Evolutionary conservation across 2,797 vertebrate species (phyloP).

Genomic region (Amphiprion clarkii): DNA sequence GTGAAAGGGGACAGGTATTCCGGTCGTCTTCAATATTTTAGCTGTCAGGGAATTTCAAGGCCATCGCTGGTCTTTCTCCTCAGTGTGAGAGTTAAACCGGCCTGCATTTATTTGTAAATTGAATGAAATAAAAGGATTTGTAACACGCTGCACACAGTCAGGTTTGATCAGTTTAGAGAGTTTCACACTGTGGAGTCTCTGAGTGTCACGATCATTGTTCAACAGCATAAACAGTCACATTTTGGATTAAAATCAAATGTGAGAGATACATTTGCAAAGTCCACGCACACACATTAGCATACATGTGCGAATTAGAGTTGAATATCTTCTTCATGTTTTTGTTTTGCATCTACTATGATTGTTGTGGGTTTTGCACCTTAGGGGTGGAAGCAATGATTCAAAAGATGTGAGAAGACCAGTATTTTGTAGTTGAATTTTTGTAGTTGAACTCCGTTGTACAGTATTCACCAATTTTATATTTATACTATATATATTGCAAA

Average conservation of each 20-base stretch:
- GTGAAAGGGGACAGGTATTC: not conserved
- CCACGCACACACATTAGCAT: too few species aligned
- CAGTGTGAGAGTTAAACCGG: not conserved
- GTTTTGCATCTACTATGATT: too few species aligned
- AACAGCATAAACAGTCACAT: slow-evolving; percentile 1
- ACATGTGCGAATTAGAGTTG: too few species aligned
- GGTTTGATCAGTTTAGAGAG: slow-evolving; percentile 13
- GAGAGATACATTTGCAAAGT: not conserved
- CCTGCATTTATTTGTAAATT: slow-evolving; percentile 19
- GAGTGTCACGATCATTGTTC: not conserved
- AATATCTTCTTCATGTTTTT: too few species aligned
- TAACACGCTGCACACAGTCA: not conserved
- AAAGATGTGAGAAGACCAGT: too few species aligned
- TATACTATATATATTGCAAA: too few species aligned
- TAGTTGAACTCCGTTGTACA: too few species aligned
- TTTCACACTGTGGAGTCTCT: slow-evolving; percentile 13
- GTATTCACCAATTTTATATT: too few species aligned
- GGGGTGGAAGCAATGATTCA: too few species aligned
- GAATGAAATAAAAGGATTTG: not conserved
- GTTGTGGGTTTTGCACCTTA: too few species aligned
- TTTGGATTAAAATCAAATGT: too few species aligned
- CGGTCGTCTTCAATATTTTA: not conserved
- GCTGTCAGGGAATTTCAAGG: slow-evolving; percentile 2
- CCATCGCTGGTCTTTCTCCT: not conserved
- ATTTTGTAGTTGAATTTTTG: too few species aligned